Evolutionary conservation across 2,888 invertebrate species (phyloP).

Genomic region (Adineta ricciae): DNA sequence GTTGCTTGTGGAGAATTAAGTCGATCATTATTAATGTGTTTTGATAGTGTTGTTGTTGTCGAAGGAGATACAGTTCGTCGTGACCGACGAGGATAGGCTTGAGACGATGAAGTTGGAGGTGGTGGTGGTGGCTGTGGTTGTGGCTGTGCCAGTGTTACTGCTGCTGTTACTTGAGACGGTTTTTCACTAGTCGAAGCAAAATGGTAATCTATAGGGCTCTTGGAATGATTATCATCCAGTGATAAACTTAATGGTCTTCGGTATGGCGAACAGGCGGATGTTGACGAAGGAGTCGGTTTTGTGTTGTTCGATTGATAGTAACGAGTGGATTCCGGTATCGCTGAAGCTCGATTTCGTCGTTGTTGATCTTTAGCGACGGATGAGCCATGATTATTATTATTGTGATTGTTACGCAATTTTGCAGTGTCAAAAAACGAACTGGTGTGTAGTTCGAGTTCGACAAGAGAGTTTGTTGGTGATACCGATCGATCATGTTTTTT

Average conservation of each 20-base stretch:
- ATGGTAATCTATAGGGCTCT: neutral
- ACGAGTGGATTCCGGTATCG: neutral
- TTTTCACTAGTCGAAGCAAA: neutral
- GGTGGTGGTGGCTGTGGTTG: neutral
- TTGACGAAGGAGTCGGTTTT: neutral
- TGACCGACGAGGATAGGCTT: neutral
- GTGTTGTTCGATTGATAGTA: neutral
- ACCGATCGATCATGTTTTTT: neutral
- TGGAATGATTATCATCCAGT: neutral
- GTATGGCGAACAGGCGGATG: neutral
- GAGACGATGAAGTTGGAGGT: neutral
- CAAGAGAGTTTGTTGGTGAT: neutral
- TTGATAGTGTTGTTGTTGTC: neutral
- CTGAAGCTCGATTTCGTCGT: neutral
- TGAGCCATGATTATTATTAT: no score
- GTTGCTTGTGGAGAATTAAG: neutral
- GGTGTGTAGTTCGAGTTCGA: neutral
- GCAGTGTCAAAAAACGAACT: conserved; percentile 8
- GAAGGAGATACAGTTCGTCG: neutral
- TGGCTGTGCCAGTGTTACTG: no score
- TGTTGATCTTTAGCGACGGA: neutral
- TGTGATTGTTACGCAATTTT: neutral
- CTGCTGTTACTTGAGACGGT: neutral
- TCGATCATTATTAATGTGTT: neutral
- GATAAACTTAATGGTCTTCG: conserved; percentile 11